Evolutionary conservation across 2,888 invertebrate genomes (phyloP).

Genomic region (Eupithecia abbreviata): DNA sequence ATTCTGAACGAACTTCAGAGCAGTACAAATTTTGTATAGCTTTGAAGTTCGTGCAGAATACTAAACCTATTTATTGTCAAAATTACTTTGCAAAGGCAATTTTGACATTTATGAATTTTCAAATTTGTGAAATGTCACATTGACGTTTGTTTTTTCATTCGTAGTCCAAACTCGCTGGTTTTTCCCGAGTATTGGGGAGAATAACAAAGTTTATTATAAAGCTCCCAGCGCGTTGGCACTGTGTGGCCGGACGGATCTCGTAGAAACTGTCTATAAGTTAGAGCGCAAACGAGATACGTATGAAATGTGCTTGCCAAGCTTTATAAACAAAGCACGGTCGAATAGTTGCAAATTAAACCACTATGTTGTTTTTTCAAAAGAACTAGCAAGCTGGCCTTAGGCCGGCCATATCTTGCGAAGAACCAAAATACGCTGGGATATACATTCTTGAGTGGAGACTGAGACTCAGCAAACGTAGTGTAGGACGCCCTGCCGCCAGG

Average conservation of each 20-base stretch:
- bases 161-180: not conserved
- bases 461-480: too few species aligned
- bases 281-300: not conserved
- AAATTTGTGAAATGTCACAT: not conserved
- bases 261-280: not conserved
- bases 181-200: slow-evolving; percentile 1
- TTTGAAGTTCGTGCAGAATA: too few species aligned
- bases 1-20: too few species aligned
- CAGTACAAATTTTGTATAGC: too few species aligned
- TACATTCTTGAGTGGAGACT: not conserved
- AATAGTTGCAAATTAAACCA: not conserved
- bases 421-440: not conserved
- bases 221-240: slow-evolving; percentile 6
- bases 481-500: too few species aligned
- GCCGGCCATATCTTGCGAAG: not conserved
- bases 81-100: too few species aligned
- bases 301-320: not conserved
- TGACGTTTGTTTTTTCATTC: not conserved
- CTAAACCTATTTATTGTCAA: too few species aligned
- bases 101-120: not conserved
- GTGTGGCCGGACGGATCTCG: slow-evolving; percentile 2
- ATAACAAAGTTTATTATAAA: slow-evolving; percentile 9
- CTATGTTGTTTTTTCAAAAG: not conserved
- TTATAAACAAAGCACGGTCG: not conserved
- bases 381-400: not conserved